These are phyloP conservation scores for Ectobius pallidus DNA, from an alignment of 2,888 invertebrate species.

Conservation along the genomic window DNA sequence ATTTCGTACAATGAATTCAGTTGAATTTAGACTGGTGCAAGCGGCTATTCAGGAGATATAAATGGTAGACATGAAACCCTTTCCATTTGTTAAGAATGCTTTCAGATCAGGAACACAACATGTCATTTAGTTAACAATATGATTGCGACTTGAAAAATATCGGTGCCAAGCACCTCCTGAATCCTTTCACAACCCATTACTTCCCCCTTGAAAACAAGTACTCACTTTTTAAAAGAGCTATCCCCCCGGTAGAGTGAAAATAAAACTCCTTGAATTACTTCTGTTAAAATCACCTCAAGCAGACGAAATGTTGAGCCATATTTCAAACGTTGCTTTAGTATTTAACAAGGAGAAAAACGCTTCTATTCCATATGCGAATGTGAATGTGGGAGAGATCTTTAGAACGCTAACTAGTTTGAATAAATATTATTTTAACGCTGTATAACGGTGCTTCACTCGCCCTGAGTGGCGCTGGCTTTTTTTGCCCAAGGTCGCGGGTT, in stretches of 20 bases:
- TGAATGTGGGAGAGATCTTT: no score
- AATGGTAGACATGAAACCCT: neutral
- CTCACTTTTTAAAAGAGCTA: neutral
- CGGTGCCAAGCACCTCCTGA: constrained; percentile 24
- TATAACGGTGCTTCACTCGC: no score
- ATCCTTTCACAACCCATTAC: constrained; percentile 25
- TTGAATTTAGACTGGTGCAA: no score
- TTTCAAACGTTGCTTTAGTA: neutral
- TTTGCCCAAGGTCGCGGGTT: no score
- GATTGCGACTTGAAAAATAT: constrained; percentile 22
- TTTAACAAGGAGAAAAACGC: no score
- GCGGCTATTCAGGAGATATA: neutral
- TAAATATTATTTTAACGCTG: no score
- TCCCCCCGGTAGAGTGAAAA: neutral
- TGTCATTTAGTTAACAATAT: constrained; percentile 19
- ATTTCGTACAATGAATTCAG: no score
- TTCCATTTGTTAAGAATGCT: constrained; percentile 4
- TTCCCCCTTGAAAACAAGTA: constrained; percentile 19
- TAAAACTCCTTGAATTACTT: neutral
- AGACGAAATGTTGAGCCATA: constrained; percentile 18
- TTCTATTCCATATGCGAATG: no score
- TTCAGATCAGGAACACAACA: neutral
- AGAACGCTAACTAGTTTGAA: no score
- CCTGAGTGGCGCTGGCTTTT: no score
- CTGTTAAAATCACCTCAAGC: constrained; percentile 22